Conservation (phyloP, 1,140 invertebrate genomes). For the Drosophila lacertosa region DNA sequence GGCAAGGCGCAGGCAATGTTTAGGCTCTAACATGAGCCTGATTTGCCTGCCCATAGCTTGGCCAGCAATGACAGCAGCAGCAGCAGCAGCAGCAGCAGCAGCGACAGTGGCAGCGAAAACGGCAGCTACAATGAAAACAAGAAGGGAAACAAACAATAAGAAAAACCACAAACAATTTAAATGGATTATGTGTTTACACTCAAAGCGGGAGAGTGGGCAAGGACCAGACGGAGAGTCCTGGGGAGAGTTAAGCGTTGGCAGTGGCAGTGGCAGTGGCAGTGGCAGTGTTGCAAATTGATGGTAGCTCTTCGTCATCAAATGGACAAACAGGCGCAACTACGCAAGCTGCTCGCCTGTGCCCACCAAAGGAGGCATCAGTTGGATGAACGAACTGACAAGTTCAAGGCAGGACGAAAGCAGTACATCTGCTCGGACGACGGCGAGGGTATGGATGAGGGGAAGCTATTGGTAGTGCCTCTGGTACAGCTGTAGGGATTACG, state of each 20-base stretch:
- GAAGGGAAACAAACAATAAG: conserved; percentile 71
- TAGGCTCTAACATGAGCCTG: conserved; percentile 42
- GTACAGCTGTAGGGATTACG: conserved; percentile 59
- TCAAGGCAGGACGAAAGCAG: conserved; percentile 52
- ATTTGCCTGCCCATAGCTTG: conserved; percentile 38
- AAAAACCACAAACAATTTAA: conserved; percentile 78
- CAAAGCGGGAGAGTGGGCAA: conserved; percentile 45
- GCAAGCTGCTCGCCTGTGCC: conserved; percentile 21
- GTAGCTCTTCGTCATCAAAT: conserved; percentile 59
- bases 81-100: conserved; percentile 50
- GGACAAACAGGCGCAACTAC: conserved; percentile 44
- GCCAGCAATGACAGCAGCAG: conserved; percentile 46
- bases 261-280: conserved; percentile 16
- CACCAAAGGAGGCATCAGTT: conserved; percentile 36
- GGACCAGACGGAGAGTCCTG: background rate
- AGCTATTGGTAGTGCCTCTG: conserved; percentile 29
- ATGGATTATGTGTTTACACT: conserved; percentile 80
- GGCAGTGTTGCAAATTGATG: conserved; percentile 55
- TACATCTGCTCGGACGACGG: conserved; percentile 9
- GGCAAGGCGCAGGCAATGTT: conserved; percentile 10
- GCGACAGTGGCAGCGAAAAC: conserved; percentile 49
- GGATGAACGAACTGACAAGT: conserved; percentile 62
- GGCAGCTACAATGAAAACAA: conserved; percentile 53
- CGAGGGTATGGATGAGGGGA: conserved; percentile 16
- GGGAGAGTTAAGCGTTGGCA: too few species aligned